Evolutionary conservation across 2,797 vertebrate species (phyloP).

Genomic region (Synaphobranchus kaupii): DNA sequence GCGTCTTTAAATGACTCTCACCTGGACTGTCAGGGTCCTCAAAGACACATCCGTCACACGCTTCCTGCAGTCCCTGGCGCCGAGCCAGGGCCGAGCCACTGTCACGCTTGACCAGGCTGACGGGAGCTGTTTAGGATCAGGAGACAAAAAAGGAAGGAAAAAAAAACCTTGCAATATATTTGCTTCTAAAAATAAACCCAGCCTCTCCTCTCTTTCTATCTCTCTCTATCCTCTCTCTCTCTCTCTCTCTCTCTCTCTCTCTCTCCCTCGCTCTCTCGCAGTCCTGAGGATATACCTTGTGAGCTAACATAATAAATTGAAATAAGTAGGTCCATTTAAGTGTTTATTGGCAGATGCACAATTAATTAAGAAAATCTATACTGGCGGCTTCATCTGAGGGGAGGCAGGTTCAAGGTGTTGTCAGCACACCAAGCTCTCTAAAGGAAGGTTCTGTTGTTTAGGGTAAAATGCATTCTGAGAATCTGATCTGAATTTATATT

Average conservation of each 20-base stretch:
- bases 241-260: neutral
- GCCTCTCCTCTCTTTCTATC: conserved; percentile 34
- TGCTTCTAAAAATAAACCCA: conserved; percentile 67
- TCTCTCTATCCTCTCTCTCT: conserved; percentile 10
- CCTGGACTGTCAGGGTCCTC: conserved; percentile 77
- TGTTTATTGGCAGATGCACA: conserved; percentile 53
- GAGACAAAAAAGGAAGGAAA: conserved; percentile 46
- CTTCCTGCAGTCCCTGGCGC: conserved; percentile 68
- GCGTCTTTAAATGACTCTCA: conserved; percentile 73
- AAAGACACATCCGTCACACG: conserved; percentile 71
- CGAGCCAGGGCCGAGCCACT: conserved; percentile 70
- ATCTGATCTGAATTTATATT: neutral
- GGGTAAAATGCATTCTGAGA: neutral
- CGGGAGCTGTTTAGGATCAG: conserved; percentile 70
- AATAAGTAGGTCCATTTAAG: conserved; percentile 64
- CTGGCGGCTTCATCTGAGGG: conserved; percentile 52
- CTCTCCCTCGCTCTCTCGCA: conserved; percentile 21
- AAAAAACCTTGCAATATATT: conserved; percentile 58
- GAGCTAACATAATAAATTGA: conserved; percentile 62
- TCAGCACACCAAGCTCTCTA: conserved; percentile 14
- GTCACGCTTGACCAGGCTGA: conserved; percentile 71
- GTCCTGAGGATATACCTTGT: conserved; percentile 49
- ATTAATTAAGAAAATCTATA: conserved; percentile 62
- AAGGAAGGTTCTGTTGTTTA: neutral
- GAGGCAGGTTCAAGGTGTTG: conserved; percentile 52